Conservation (phyloP, 2,113 vertebrate genomes). For the Ophthalmolycus amberensis region DNA sequence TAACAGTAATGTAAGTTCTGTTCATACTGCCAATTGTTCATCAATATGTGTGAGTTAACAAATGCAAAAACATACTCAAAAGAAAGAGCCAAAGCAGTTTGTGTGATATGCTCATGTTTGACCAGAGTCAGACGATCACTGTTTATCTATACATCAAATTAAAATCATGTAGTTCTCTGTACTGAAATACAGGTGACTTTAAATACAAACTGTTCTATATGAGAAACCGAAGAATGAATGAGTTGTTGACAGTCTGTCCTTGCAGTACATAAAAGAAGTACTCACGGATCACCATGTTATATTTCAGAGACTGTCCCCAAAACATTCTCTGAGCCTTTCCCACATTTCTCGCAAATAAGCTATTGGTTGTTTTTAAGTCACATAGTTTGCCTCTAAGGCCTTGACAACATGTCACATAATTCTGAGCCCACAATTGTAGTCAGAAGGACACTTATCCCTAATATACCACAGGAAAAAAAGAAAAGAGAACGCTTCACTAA, state of each 20-base stretch:
- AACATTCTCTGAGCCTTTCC: conserved; percentile 42
- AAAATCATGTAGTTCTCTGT: not conserved
- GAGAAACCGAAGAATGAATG: not conserved
- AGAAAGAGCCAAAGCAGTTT: not conserved
- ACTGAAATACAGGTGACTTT: not conserved
- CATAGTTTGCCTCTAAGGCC: conserved; percentile 48
- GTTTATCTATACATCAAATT: not conserved
- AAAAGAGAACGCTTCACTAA: conserved; percentile 56
- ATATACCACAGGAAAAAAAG: conserved; percentile 54
- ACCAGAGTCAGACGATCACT: conserved; percentile 7
- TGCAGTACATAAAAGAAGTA: not conserved
- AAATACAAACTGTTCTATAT: not conserved
- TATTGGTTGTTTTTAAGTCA: conserved; percentile 52
- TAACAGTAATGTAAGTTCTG: not conserved
- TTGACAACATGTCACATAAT: conserved; percentile 60
- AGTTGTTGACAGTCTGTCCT: not conserved
- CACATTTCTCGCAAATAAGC: conserved; percentile 32
- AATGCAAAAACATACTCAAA: conserved; percentile 4
- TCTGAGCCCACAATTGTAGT: conserved; percentile 59
- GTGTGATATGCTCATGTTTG: not conserved
- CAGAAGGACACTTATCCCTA: conserved; percentile 65
- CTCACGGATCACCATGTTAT: conserved; percentile 20
- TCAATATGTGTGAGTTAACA: not conserved
- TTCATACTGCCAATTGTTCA: not conserved
- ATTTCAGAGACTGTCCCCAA: conserved; percentile 43